Evolutionary conservation across 2,888 invertebrate genomes (phyloP).

Genomic region (Calephelis perditalis): DNA sequence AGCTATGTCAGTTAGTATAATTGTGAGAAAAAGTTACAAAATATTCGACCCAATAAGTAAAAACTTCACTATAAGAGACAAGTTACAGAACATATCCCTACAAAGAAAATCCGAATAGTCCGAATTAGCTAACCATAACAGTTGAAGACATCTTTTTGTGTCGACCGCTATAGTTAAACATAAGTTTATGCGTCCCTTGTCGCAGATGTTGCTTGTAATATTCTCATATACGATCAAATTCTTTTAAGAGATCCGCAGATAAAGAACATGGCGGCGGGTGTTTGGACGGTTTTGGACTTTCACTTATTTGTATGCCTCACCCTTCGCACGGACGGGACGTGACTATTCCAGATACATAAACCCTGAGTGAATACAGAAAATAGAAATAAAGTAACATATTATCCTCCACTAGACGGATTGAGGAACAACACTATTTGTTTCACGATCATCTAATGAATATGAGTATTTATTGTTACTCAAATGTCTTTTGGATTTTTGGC

Average conservation of each 20-base stretch:
- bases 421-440: constrained; percentile 41
- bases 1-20: too few relatives aligned
- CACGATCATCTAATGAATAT: constrained; percentile 22
- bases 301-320: constrained; percentile 77
- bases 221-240: constrained; percentile 76
- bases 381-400: constrained; percentile 78
- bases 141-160: constrained; percentile 12
- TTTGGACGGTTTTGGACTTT: constrained; percentile 71
- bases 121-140: constrained; percentile 12
- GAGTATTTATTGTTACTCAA: constrained; percentile 3
- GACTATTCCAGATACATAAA: constrained; percentile 79
- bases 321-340: constrained; percentile 71
- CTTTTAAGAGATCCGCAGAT: constrained; percentile 75
- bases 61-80: too few relatives aligned
- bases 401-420: constrained; percentile 71
- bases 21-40: too few relatives aligned
- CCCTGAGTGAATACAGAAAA: constrained; percentile 77
- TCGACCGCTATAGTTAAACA: constrained; percentile 15
- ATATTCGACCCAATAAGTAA: too few relatives aligned
- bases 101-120: background rate
- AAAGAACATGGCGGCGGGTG: constrained; percentile 73
- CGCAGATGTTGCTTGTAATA: constrained; percentile 75
- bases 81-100: background rate
- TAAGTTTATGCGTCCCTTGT: constrained; percentile 73
- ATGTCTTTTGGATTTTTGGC: background rate